These are phyloP conservation scores for Chinchilla lanigera DNA, from an alignment of 2,113 vertebrate genomes.

Conservation along the genomic window DNA sequence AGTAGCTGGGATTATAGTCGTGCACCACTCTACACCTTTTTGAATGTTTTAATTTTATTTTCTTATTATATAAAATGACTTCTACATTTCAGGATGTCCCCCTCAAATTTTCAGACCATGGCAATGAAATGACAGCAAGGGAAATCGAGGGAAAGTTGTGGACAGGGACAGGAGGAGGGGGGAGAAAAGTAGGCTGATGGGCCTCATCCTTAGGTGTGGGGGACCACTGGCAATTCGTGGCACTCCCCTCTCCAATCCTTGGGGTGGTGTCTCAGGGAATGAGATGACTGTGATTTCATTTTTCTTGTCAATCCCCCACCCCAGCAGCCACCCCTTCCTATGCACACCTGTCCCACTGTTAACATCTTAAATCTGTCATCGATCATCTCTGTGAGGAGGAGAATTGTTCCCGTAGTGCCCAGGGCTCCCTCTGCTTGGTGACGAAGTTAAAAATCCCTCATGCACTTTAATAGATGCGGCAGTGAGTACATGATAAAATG, in stretches of 20 bases:
- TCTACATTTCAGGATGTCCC: background rate
- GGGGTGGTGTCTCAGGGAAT: background rate
- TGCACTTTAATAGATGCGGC: slow-evolving; percentile 79
- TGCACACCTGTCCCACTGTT: background rate
- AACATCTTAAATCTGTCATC: background rate
- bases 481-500: slow-evolving; percentile 79
- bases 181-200: background rate
- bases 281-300: background rate
- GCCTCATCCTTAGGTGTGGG: background rate
- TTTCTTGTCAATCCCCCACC: background rate
- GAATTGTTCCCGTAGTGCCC: slow-evolving; percentile 75
- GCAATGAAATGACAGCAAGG: background rate
- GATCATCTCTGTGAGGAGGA: slow-evolving; percentile 65
- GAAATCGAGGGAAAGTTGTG: background rate
- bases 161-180: background rate
- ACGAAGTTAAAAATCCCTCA: slow-evolving; percentile 78
- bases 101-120: background rate
- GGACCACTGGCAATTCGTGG: background rate
- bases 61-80: background rate
- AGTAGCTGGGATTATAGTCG: background rate
- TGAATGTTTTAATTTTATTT: background rate
- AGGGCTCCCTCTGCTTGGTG: slow-evolving; percentile 73
- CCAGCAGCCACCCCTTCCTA: background rate
- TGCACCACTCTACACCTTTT: background rate
- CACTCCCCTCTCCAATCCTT: rapidly evolving